A percentile compares a stretch with the other conserved stretches of the same genome.
Conservation (phyloP, 2,797 vertebrate genomes). For the Heliangelus exortis region DNA sequence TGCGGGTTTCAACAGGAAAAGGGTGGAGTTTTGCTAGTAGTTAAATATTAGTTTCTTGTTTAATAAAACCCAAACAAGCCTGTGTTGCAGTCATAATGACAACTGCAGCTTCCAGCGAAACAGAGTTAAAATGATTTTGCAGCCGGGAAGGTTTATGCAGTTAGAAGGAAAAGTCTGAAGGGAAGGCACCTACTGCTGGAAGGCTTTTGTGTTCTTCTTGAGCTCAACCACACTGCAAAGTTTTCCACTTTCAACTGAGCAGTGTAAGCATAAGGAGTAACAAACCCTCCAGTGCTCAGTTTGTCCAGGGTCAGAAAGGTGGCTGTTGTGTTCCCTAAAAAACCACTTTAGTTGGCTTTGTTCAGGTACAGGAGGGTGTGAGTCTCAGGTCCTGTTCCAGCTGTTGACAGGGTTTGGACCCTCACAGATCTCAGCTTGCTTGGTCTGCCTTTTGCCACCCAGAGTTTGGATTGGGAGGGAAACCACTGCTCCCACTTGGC, state of each 20-base stretch:
- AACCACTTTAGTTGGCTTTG: rapidly evolving
- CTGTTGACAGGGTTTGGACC: background rate
- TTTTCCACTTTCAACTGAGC: background rate
- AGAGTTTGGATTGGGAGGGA: rapidly evolving
- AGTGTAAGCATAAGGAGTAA: background rate
- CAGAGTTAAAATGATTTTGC: background rate
- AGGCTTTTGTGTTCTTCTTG: background rate
- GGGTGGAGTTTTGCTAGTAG: background rate
- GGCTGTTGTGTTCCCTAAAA: background rate
- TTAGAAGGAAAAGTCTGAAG: background rate
- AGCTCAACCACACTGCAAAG: rapidly evolving
- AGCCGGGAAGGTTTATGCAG: background rate
- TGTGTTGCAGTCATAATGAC: background rate
- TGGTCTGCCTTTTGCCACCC: background rate
- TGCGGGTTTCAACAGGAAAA: background rate
- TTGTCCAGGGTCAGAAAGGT: rapidly evolving
- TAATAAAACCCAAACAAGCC: rapidly evolving
- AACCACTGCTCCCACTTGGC: background rate
- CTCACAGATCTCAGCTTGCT: background rate
- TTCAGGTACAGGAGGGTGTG: background rate
- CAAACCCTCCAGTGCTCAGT: background rate
- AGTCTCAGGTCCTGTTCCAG: background rate
- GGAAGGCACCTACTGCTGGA: background rate
- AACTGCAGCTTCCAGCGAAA: background rate
- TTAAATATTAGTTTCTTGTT: background rate